Conservation (phyloP, 2,888 invertebrate species). For the Tenthredo scrophulariae region DNA sequence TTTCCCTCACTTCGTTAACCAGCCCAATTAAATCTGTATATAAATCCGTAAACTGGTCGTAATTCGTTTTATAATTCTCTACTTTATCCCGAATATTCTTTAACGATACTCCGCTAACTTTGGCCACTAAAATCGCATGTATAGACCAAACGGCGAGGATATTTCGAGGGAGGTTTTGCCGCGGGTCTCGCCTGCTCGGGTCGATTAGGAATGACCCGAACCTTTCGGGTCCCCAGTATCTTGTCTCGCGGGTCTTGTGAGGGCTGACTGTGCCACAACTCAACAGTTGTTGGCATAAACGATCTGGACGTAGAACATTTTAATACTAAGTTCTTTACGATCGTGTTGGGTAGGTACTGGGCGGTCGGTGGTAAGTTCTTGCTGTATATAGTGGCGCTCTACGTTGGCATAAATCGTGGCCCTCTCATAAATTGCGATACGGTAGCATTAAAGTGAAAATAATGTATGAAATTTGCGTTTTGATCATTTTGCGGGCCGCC, state of each 20-base stretch:
- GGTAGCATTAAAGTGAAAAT: conserved; percentile 77
- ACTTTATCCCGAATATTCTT: too few species aligned
- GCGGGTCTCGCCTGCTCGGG: neutral
- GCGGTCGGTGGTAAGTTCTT: conserved; percentile 53
- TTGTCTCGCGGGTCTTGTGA: neutral
- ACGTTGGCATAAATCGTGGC: conserved; percentile 74
- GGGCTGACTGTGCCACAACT: conserved; percentile 63
- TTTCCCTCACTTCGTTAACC: neutral
- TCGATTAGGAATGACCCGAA: neutral
- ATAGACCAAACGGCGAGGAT: neutral
- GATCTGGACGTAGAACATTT: conserved; percentile 69
- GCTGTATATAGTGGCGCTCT: conserved; percentile 64
- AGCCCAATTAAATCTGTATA: neutral
- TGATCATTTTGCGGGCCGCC: conserved; percentile 77
- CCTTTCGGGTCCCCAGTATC: neutral
- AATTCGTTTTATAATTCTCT: too few species aligned
- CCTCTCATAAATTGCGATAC: conserved; percentile 76
- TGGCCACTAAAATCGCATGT: neutral
- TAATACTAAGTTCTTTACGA: conserved; percentile 73
- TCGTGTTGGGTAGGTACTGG: conserved; percentile 55
- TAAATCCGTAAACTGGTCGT: neutral
- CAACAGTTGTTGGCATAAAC: conserved; percentile 71
- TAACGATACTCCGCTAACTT: too few species aligned
- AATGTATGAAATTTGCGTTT: conserved; percentile 77
- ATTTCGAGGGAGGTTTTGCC: neutral